Evolutionary conservation across 2,797 vertebrate genomes (phyloP).

Genomic region (Poecilia gillii): DNA sequence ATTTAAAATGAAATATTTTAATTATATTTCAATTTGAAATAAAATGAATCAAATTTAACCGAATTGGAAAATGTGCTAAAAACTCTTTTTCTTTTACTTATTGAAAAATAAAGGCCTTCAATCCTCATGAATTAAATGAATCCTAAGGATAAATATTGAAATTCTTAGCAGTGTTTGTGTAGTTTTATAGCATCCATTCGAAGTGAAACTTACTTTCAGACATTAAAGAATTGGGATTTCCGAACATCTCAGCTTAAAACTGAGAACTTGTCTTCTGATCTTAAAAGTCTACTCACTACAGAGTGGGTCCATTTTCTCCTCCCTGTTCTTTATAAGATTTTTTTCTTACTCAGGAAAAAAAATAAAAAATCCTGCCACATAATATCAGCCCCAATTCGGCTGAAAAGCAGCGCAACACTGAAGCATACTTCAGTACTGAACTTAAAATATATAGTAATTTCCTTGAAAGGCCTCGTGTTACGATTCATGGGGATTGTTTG

Average conservation of each 20-base stretch:
- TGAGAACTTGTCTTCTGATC: constrained; percentile 33
- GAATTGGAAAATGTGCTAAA: not conserved
- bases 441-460: constrained; percentile 60
- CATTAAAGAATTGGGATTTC: not conserved
- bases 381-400: constrained; percentile 58
- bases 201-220: not conserved
- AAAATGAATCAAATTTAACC: not conserved
- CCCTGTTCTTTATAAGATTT: constrained; percentile 28
- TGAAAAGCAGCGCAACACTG: constrained; percentile 52
- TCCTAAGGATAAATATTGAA: no score
- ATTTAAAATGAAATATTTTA: not conserved
- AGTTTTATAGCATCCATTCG: not conserved
- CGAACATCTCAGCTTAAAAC: constrained; percentile 17
- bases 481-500: constrained; percentile 53
- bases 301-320: constrained; percentile 51
- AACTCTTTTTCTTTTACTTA: not conserved
- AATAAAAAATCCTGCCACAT: constrained; percentile 45
- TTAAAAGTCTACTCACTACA: constrained; percentile 26
- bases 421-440: constrained; percentile 34
- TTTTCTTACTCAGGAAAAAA: constrained; percentile 37
- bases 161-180: no score
- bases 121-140: no score
- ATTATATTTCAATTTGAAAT: not conserved
- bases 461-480: constrained; percentile 48
- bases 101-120: not conserved